phyloP scores from a whole-genome alignment of 2,888 invertebrate genomes.

The Amiota mariae region DNA sequence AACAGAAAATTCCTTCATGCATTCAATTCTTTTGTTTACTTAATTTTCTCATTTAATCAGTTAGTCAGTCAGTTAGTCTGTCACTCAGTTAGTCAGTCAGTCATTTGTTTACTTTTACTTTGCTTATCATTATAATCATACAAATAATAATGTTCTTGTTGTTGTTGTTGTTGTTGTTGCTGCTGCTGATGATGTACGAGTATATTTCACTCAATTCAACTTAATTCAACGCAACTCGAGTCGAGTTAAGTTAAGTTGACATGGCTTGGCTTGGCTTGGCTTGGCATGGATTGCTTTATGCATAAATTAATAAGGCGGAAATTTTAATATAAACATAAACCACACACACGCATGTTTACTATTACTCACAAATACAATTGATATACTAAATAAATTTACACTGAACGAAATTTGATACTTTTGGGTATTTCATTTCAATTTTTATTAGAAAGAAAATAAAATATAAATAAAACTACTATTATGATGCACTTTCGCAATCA shows the following conservation, averaged over 20 bases:
- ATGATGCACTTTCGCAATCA: too few species aligned
- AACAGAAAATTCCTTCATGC: background rate
- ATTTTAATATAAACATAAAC: constrained; percentile 65
- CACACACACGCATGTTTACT: constrained; percentile 49
- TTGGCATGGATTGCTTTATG: constrained; percentile 39
- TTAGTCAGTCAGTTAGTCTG: constrained; percentile 42
- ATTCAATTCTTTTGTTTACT: background rate
- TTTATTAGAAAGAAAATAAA: background rate
- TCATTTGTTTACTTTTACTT: constrained; percentile 28
- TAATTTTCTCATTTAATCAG: background rate
- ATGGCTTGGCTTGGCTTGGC: constrained; percentile 34
- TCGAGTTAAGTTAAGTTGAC: constrained; percentile 16
- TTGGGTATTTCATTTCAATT: background rate
- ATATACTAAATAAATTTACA: constrained; percentile 50
- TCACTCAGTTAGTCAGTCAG: constrained; percentile 36
- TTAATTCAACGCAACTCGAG: background rate
- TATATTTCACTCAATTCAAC: background rate
- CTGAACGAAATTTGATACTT: background rate
- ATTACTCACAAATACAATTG: constrained; percentile 51
- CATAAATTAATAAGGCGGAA: constrained; percentile 69
- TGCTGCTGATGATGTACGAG: constrained; percentile 6
- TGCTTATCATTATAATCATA: constrained; percentile 18
- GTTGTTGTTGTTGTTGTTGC: too few species aligned
- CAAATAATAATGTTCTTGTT: too few species aligned
- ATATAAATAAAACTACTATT: too few species aligned